Evolutionary conservation across 2,113 vertebrate genomes (phyloP).

Genomic region (Podarcis cretensis): DNA sequence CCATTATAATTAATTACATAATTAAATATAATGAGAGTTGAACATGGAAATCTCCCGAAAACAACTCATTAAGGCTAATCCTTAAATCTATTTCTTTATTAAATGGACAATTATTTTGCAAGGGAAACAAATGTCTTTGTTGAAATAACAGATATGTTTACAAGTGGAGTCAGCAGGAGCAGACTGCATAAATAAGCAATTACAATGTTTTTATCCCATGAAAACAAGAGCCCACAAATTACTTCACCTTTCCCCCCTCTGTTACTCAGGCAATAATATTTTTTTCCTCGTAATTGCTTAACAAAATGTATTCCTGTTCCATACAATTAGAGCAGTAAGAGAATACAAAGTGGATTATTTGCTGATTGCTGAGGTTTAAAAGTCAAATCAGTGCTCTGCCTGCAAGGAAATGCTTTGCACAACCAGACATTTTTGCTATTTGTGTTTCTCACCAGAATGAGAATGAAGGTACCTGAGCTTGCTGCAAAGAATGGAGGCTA

Average conservation of each 20-base stretch:
- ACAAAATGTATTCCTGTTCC: neutral
- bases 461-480: neutral
- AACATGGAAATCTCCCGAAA: neutral
- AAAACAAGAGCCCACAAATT: neutral
- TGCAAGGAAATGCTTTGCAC: neutral
- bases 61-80: neutral
- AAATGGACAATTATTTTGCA: neutral
- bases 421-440: neutral
- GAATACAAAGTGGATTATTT: neutral
- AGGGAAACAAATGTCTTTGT: neutral
- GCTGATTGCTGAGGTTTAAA: neutral
- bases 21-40: slow-evolving; percentile 10
- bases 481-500: neutral
- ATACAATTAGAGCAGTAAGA: too few relatives aligned
- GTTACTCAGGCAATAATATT: neutral
- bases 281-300: neutral
- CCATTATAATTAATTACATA: slow-evolving; percentile 13
- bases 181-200: neutral
- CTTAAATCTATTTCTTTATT: slow-evolving; percentile 19
- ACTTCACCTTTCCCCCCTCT: neutral
- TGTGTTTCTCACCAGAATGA: neutral
- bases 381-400: neutral
- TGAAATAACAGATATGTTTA: neutral
- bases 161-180: neutral
- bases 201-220: neutral